Base-by-base conservation (phyloP, 2,797 vertebrate species). In the Clarias laeviceps region DNA sequence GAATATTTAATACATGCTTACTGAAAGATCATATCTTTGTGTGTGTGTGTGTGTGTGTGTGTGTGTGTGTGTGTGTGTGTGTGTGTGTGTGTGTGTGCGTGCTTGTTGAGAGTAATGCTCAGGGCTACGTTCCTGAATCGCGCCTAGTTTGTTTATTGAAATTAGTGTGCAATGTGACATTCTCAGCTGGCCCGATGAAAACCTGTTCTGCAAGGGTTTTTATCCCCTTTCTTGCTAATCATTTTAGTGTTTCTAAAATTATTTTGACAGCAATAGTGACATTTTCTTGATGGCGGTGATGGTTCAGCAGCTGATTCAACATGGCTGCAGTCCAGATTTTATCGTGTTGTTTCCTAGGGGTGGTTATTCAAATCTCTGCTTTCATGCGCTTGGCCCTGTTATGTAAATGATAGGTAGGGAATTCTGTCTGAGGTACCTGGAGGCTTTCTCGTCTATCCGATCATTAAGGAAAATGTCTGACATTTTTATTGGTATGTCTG, bases 61-160 rank as follows among this genome's bases (percentile, higher is more conserved):
- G 8, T 45, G 45, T 45, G 37, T 40, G 34, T 37, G 34, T 37
- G 34, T 37, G 34, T 37, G 34, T 37, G 34, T 37, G 34, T 37
- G 34, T 37, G 34, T 37, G 34, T 37, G 34, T 37, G 37, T 40
- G 37, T 40, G 37, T 84, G 57, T 72, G 54, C 76, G 59, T n/a
- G 57, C 32, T 77, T 80, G 79, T 59, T 88, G n/a, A 57, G 84
- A 80, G 17, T 57, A 29, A 17, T 15, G 65, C 72, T 80, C 20
- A 59, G 17, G 72, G 84, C 56, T 54, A 40, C 82, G 69, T 82
- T 57, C 59, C 74, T 59, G 50, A 84, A n/a, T 87, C 82, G 65
- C 18, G 24, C 70, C 84, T 88, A 69, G 54, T 93, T 91, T 93
- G 91, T 91, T 91, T 93, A 91, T 88, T 91, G 84, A 92, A 92